Evolutionary conservation across 2,888 invertebrate genomes (phyloP).

Genomic region (Trileptium ribeirensis): DNA sequence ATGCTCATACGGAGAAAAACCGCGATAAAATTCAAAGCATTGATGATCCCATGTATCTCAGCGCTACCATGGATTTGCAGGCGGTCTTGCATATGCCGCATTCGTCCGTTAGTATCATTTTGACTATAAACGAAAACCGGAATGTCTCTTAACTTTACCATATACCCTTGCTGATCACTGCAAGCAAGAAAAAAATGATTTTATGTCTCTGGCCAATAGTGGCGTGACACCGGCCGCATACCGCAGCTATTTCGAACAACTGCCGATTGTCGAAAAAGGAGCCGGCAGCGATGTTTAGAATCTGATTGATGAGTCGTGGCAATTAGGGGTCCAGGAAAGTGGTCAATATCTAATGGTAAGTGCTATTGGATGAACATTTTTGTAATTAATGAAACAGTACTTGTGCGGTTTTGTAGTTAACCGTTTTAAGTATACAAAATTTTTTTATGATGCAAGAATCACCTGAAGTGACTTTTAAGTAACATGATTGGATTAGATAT

Average conservation of each 20-base stretch:
- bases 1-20: neutral
- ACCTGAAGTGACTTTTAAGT: no score
- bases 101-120: neutral
- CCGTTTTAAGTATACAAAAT: no score
- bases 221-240: neutral
- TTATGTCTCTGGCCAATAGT: neutral
- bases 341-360: no score
- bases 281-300: no score
- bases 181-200: neutral
- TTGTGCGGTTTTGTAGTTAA: no score
- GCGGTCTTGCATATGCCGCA: neutral
- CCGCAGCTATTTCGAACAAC: neutral
- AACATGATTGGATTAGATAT: no score
- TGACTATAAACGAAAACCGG: slow-evolving; percentile 19
- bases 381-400: no score
- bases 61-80: slow-evolving; percentile 16
- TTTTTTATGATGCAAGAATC: no score
- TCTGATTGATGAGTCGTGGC: no score
- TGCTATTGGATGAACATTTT: no score
- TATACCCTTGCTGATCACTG: neutral
- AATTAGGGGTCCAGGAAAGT: no score
- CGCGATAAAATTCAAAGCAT: neutral
- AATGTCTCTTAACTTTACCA: slow-evolving; percentile 7
- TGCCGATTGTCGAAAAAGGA: no score
- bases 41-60: neutral